phyloP scores from a whole-genome alignment of 2,797 vertebrate species.

The Sebastiscus tertius region DNA sequence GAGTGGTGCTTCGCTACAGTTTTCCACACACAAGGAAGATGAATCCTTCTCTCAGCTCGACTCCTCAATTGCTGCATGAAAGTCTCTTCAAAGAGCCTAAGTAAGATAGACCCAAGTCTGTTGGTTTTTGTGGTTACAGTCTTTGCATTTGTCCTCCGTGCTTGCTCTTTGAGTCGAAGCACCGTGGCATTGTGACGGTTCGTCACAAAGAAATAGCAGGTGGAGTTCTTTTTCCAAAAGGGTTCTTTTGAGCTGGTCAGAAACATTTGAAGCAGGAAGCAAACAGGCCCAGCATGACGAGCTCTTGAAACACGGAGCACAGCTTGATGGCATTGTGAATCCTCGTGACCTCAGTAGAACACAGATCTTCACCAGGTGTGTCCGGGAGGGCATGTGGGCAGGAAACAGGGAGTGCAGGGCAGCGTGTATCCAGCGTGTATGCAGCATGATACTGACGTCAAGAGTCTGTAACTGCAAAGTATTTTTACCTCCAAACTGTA shows the following conservation, averaged over 20 bases:
- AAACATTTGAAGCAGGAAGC: background rate
- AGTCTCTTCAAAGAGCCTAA: background rate
- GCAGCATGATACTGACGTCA: too few relatives aligned
- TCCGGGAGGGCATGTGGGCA: background rate
- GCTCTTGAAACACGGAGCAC: too few relatives aligned
- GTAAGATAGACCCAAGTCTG: background rate
- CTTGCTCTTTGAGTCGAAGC: background rate
- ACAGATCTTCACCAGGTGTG: too few relatives aligned
- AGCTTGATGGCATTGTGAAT: too few relatives aligned
- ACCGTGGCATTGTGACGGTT: background rate
- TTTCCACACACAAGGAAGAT: slow-evolving; percentile 7
- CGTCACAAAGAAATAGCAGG: slow-evolving; percentile 6
- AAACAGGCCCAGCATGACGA: background rate
- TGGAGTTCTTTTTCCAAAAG: slow-evolving; percentile 1
- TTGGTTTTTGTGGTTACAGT: background rate
- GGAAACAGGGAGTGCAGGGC: background rate
- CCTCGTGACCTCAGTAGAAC: too few relatives aligned
- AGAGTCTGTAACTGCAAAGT: too few relatives aligned
- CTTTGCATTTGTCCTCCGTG: background rate
- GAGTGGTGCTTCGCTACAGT: slow-evolving; percentile 6
- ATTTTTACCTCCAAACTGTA: too few relatives aligned
- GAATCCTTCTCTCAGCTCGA: background rate
- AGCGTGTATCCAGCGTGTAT: too few relatives aligned
- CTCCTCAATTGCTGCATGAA: background rate
- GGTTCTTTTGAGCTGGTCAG: background rate